Conservation (phyloP, 1,140 invertebrate genomes). For the Drosophila arizonae region DNA sequence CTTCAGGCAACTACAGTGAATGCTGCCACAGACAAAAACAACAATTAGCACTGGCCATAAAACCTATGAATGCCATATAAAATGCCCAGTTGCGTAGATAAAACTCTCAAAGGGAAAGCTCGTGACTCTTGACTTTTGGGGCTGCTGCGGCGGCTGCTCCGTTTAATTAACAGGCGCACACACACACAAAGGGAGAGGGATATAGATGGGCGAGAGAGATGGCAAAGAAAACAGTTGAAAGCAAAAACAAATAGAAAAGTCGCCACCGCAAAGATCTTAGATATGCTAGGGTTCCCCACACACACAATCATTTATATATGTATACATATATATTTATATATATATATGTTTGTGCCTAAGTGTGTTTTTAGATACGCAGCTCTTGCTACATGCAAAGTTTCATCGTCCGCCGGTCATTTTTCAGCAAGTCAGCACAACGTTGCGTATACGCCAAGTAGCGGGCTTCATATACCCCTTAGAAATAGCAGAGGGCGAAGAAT, state of each 20-base stretch:
- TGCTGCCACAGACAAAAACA: constrained; percentile 30
- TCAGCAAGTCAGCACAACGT: constrained; percentile 63
- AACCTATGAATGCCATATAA: constrained; percentile 62
- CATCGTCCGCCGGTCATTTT: constrained; percentile 68
- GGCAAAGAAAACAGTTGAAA: constrained; percentile 62
- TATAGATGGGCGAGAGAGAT: not conserved
- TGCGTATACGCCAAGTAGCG: constrained; percentile 69
- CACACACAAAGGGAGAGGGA: constrained; percentile 5
- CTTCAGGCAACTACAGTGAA: constrained; percentile 5
- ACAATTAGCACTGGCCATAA: constrained; percentile 72
- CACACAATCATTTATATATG: constrained; percentile 3
- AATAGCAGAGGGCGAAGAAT: not conserved
- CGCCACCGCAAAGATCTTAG: constrained; percentile 69
- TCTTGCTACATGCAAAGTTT: constrained; percentile 55
- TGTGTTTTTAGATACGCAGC: constrained; percentile 30
- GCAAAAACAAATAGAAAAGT: constrained; percentile 67
- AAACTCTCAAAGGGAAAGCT: constrained; percentile 54
- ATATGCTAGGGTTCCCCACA: constrained; percentile 16
- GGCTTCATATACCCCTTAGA: constrained; percentile 28
- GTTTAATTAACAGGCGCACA: constrained; percentile 65
- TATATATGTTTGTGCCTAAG: constrained; percentile 1
- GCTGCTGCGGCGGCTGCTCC: constrained; percentile 35
- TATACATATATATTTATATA: constrained; percentile 19
- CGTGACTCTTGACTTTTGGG: constrained; percentile 61
- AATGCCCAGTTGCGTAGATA: constrained; percentile 10